Percentiles rank a stretch among this genome's conserved stretches.
phyloP scores from a whole-genome alignment of 2,888 invertebrate genomes.

The Pantelozetes paolii region DNA sequence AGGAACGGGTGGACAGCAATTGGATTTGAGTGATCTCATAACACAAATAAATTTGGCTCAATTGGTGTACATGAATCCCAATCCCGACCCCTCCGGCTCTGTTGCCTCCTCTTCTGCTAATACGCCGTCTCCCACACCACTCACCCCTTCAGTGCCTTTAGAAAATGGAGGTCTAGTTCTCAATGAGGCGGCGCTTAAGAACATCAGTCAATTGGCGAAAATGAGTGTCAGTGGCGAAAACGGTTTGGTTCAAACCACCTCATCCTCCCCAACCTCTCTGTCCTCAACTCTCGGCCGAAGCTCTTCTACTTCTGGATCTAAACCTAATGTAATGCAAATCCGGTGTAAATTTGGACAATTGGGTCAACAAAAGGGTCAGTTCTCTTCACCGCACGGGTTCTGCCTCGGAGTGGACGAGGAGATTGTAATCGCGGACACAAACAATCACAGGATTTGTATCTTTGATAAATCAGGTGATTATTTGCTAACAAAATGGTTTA shows the following conservation, averaged over 20 bases:
- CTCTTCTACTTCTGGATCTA: conserved; percentile 34
- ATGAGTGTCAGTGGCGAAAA: conserved; percentile 59
- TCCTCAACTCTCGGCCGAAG: conserved; percentile 55
- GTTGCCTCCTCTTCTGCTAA: conserved; percentile 4
- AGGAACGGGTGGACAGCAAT: neutral
- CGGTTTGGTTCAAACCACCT: conserved; percentile 42
- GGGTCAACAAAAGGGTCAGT: conserved; percentile 86
- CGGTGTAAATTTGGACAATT: conserved; percentile 85
- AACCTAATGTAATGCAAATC: conserved; percentile 54
- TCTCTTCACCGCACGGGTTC: conserved; percentile 95
- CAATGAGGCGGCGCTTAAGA: conserved; percentile 63
- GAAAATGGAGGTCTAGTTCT: conserved; percentile 48
- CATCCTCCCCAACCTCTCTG: conserved; percentile 47
- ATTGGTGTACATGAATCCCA: neutral
- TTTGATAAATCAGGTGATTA: conserved; percentile 78
- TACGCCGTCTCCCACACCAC: conserved; percentile 48
- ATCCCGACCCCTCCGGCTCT: conserved; percentile 59
- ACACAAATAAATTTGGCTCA: conserved; percentile 33
- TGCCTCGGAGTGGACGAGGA: conserved; percentile 91
- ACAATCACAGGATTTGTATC: conserved; percentile 86
- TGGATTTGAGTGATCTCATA: conserved; percentile 13
- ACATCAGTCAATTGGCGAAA: conserved; percentile 75
- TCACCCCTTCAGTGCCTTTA: conserved; percentile 49
- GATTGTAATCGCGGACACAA: conserved; percentile 92
- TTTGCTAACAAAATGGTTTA: neutral